Evolutionary conservation across 1,140 invertebrate species (phyloP).

Genomic region (Chionoecetes opilio): DNA sequence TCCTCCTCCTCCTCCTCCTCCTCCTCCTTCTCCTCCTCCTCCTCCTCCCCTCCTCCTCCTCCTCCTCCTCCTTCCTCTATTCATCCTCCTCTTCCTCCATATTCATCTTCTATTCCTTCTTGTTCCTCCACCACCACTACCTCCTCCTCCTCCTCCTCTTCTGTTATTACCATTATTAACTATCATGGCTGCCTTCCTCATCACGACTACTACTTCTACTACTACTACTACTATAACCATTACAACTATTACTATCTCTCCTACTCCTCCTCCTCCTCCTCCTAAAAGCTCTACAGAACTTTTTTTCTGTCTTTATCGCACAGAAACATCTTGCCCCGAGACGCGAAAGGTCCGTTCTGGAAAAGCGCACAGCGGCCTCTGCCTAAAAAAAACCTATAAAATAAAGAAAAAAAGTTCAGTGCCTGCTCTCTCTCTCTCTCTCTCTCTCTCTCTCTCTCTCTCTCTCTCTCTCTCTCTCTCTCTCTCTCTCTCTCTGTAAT

Average conservation of each 20-base stretch:
- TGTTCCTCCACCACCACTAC: not conserved
- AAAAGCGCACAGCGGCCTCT: not conserved
- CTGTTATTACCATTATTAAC: no score
- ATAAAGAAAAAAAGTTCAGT: not conserved
- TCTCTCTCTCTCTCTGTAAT: not conserved
- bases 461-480: no score
- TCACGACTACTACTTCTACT: not conserved
- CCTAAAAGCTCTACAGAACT: not conserved
- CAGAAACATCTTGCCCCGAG: not conserved
- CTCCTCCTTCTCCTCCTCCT: conserved; percentile 3
- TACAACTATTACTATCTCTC: not conserved
- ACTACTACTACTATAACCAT: not conserved
- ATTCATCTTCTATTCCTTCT: not conserved
- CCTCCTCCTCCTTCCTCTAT: no score
- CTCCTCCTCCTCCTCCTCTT: conserved; percentile 7
- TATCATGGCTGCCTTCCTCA: not conserved
- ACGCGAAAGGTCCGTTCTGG: not conserved
- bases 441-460: conserved; percentile 27
- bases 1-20: conserved; percentile 1
- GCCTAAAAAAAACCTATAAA: not conserved
- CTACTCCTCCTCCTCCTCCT: not conserved
- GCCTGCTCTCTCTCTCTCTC: not conserved
- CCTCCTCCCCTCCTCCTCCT: not conserved
- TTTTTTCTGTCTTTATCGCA: not conserved
- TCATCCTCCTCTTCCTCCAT: no score